phyloP scores from a whole-genome alignment of 2,797 vertebrate genomes.

The Coregonus ussuriensis region DNA sequence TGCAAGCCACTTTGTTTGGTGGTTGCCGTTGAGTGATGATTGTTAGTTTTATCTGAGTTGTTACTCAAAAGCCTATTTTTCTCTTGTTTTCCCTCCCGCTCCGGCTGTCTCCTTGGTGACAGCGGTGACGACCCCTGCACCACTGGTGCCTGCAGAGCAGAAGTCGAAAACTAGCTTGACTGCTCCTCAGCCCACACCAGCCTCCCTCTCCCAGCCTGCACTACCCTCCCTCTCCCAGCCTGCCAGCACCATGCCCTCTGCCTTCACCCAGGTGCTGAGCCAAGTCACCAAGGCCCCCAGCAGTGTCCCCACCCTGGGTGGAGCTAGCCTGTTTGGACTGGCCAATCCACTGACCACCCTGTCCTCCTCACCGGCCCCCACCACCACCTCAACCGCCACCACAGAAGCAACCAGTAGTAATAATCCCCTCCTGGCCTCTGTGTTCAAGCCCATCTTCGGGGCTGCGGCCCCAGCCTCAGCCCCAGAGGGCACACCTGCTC shows the following conservation, averaged over 20 bases:
- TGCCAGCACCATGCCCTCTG: constrained; percentile 51
- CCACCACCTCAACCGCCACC: constrained; percentile 40
- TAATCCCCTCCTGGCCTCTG: constrained; percentile 59
- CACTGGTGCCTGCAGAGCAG: constrained; percentile 17
- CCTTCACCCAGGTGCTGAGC: constrained; percentile 71
- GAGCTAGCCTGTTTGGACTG: constrained; percentile 66
- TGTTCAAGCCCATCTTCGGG: constrained; percentile 86
- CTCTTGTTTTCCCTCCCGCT: constrained; percentile 1
- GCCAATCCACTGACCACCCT: constrained; percentile 41
- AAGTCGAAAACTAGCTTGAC: constrained; percentile 40
- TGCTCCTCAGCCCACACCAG: constrained; percentile 34
- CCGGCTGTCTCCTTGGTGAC: constrained; percentile 40
- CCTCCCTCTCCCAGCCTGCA: constrained; percentile 41
- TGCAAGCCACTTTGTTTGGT: constrained; percentile 1
- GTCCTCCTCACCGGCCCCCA: constrained; percentile 17
- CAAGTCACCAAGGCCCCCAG: constrained; percentile 64
- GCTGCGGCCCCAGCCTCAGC: constrained; percentile 43
- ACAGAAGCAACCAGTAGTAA: constrained; percentile 30
- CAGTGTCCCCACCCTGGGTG: constrained; percentile 36
- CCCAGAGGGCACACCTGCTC: constrained; percentile 56
- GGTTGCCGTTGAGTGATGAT: constrained; percentile 41
- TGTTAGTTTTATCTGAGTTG: background rate
- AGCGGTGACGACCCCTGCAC: constrained; percentile 21
- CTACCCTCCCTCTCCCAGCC: constrained; percentile 38
- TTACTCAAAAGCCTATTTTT: constrained; percentile 24